These are phyloP conservation scores for Psilopogon haemacephalus DNA, from an alignment of 2,113 vertebrate species.

Conservation along the genomic window DNA sequence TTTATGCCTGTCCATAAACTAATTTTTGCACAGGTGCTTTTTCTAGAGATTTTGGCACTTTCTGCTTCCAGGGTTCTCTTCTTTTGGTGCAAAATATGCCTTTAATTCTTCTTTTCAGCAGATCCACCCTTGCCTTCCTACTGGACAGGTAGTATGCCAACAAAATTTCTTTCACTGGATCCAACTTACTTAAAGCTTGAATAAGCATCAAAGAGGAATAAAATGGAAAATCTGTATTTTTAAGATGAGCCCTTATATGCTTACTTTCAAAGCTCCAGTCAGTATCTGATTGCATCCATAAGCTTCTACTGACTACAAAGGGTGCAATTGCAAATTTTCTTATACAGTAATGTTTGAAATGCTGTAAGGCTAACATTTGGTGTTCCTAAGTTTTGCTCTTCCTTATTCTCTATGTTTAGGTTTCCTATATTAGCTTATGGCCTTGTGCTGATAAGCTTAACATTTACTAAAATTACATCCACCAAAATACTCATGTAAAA, in stretches of 20 bases:
- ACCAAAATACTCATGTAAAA: not conserved
- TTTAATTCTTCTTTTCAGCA: slow-evolving; percentile 54
- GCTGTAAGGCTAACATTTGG: not conserved
- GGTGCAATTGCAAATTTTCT: not conserved
- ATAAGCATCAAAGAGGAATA: slow-evolving; percentile 40
- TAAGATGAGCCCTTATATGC: not conserved
- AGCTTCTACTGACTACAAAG: not conserved
- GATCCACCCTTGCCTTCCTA: slow-evolving; percentile 69
- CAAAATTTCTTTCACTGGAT: slow-evolving; percentile 54
- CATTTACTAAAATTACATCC: slow-evolving; percentile 27
- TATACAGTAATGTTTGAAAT: not conserved
- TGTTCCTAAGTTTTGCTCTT: not conserved
- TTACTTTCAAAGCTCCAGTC: not conserved
- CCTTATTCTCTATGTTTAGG: not conserved
- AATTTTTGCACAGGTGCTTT: slow-evolving; percentile 33
- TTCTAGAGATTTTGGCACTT: slow-evolving; percentile 56
- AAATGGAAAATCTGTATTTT: slow-evolving; percentile 27
- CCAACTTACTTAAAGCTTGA: slow-evolving; percentile 50
- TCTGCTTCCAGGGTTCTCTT: slow-evolving; percentile 38
- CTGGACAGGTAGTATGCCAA: slow-evolving; percentile 57
- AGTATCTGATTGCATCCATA: slow-evolving; percentile 5
- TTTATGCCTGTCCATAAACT: slow-evolving; percentile 36
- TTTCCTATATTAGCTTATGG: not conserved
- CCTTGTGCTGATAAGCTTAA: not conserved
- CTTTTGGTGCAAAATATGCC: slow-evolving; percentile 15